Base-by-base conservation (phyloP, 2,888 invertebrate species). In the Zelleria hepariella region DNA sequence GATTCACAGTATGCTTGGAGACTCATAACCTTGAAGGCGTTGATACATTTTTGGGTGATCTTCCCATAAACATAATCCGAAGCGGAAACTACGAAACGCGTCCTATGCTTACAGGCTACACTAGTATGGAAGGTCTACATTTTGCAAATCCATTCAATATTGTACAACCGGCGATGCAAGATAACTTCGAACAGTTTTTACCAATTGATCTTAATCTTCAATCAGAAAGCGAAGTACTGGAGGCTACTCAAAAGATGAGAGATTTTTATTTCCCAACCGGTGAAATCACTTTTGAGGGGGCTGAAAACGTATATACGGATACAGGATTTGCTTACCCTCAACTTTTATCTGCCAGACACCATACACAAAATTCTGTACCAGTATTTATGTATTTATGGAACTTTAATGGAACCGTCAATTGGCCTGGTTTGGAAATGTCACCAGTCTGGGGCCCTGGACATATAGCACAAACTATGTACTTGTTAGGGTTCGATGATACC, bases 31-130 rank as follows among this genome's bases (percentile, higher is more conserved):
- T 57, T 7, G 7, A 6, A 8, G 53, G 52, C 5, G 52, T 23
- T 18, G 52, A 60, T 42, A 25, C 2, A 6, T 51, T 57, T 52
- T 32, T 60, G 15, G 47, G 4, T 18, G 53, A 51, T 18, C 15
- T 18, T 2, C 60, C 60, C 24, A 21, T n/a, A 10, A 32, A 51
- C 3, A 57, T 57, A 7, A 25, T 60, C n/a, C 10, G 18, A 26
- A 53, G 53, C 23, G 57, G 57, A 20, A 53, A 57, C 18, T 60
- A 57, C 48, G 21, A 56, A 15, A 57, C 32, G 10, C n/a, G 47
- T 7, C 57, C 23, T n/a, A 24, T 52, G 7, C n/a, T 60, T 10
- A 52, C 60, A 18, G 60, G 60, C 5, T 49, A 24, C 21, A 57
- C 60, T 15, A 7, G 23, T 32, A 49, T 52, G 26, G 60, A 60